Base-by-base conservation (phyloP, 2,888 invertebrate species). In the Sphaerophoria rueppellii region DNA sequence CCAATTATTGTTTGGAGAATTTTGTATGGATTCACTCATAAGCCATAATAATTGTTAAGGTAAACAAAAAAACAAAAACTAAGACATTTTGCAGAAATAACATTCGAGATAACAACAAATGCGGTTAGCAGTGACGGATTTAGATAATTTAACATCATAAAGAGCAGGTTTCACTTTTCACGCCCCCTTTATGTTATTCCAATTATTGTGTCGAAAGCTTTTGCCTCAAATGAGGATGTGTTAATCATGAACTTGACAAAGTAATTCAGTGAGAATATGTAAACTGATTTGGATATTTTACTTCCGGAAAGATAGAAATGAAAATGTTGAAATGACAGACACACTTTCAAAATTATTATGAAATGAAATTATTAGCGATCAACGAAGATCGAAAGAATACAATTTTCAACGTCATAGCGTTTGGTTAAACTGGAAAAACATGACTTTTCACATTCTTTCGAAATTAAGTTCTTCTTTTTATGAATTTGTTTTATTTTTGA, bases 1-100 rank as follows among this genome's bases (percentile, higher is more conserved):
- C 43, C 43, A 60, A 12, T 55, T 14, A 14, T 40, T 58, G 69
- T 43, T 35, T 52, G 69, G 48, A 69, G 61, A 61, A 60, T 63
- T 54, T 76, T 81, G 34, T 85, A 81, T 37, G 85, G 76, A 52
- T 85, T 85, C 81, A 54, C 48, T 9, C 58, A 46, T 43, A 73
- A 34, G 24, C 6, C 11, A 52, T 63, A 65, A 65, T 54, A 80
- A 85, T 77, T 85, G 81, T 4, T 54, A 48, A 35, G 58, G 43
- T 77, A 70, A 85, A 85, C 76, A 73, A 63, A 85, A 85, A 73
- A 73, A 63, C 70, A 32, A 34, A 24, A 76, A 63, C 40, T 70
- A 52, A 61, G 35, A 35, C n/a, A 65, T 9, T 2, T 16, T 65
- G 65, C 50, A 50, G 65, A 65, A 50, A 50, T 16, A 48, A 63